phyloP scores from a whole-genome alignment of 1,140 invertebrate genomes.

The Muscidifurax raptorellus region DNA sequence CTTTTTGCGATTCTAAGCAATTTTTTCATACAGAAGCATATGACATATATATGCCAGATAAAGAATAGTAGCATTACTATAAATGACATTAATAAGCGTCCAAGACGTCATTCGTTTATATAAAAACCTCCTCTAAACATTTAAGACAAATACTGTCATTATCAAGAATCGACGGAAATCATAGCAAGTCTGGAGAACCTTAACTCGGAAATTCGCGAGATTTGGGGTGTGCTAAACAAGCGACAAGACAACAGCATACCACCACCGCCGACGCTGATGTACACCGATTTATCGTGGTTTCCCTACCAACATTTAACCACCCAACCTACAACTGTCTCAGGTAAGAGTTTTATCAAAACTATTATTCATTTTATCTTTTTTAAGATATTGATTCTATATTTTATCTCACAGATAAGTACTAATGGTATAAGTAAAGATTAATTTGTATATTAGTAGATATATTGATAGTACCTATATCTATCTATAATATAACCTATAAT shows the following conservation, averaged over 20 bases:
- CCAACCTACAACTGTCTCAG: conserved; percentile 65
- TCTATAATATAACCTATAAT: too few relatives aligned
- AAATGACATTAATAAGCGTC: conserved; percentile 16
- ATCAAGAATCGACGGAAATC: conserved; percentile 82
- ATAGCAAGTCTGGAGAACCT: conserved; percentile 83
- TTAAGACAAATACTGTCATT: conserved; percentile 66
- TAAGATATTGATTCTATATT: background rate
- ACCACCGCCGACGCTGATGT: conserved; percentile 78
- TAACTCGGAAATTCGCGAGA: conserved; percentile 83
- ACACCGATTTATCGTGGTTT: conserved; percentile 79
- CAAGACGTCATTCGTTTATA: background rate
- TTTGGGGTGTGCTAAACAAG: conserved; percentile 82
- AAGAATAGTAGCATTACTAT: background rate
- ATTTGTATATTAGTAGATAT: background rate
- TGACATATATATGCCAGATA: background rate
- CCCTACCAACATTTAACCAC: conserved; percentile 69
- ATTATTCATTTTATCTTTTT: background rate
- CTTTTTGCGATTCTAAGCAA: conserved; percentile 42
- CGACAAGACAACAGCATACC: conserved; percentile 77
- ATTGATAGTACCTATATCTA: background rate
- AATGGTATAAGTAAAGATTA: background rate
- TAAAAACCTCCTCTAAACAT: conserved; percentile 40
- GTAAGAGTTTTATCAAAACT: conserved; percentile 52
- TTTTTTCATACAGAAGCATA: background rate
- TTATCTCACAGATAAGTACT: conserved; percentile 18